Conservation (phyloP, 1,140 invertebrate species). For the Grapholita molesta region DNA sequence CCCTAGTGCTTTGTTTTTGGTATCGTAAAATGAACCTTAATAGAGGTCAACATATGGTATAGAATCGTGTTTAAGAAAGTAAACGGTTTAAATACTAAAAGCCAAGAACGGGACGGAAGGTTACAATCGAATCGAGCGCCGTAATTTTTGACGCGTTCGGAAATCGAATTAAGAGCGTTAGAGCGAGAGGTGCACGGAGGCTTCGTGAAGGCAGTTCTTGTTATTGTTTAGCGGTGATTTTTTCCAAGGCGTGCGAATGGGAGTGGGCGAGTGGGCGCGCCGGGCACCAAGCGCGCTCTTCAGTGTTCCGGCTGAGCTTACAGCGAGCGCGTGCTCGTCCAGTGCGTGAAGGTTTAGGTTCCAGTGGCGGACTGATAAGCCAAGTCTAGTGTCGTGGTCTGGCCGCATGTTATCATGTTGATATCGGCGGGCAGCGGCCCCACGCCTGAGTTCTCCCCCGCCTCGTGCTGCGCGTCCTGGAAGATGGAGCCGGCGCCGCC, state of each 20-base stretch:
- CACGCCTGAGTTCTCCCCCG: conserved; percentile 74
- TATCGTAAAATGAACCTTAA: conserved; percentile 32
- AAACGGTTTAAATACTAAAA: conserved; percentile 30
- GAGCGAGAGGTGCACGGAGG: conserved; percentile 70
- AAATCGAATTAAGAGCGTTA: conserved; percentile 76
- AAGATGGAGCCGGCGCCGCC: conserved; percentile 76
- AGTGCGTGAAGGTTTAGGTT: conserved; percentile 38
- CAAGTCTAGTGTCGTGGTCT: conserved; percentile 15
- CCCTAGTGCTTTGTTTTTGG: conserved; percentile 23
- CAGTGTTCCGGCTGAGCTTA: conserved; percentile 76
- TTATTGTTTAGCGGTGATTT: conserved; percentile 74
- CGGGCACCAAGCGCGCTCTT: conserved; percentile 72
- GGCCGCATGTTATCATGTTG: conserved; percentile 70
- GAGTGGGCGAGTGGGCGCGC: conserved; percentile 75
- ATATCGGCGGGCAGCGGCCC: conserved; percentile 76
- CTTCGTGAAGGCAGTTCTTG: conserved; percentile 69
- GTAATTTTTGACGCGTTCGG: conserved; percentile 74
- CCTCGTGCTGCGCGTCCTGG: conserved; percentile 76
- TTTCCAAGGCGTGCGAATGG: conserved; percentile 75
- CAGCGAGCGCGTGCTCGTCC: conserved; percentile 65
- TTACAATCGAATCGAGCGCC: conserved; percentile 65
- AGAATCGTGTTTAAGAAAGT: conserved; percentile 7
- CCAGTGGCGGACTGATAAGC: conserved; percentile 43
- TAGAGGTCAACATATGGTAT: conserved; percentile 9
- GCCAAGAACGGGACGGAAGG: conserved; percentile 64